A percentile compares a stretch with the other conserved stretches of the same genome.
These are phyloP conservation scores for Aphodius sticticus DNA, from an alignment of 2,888 invertebrate species.

Conservation along the genomic window DNA sequence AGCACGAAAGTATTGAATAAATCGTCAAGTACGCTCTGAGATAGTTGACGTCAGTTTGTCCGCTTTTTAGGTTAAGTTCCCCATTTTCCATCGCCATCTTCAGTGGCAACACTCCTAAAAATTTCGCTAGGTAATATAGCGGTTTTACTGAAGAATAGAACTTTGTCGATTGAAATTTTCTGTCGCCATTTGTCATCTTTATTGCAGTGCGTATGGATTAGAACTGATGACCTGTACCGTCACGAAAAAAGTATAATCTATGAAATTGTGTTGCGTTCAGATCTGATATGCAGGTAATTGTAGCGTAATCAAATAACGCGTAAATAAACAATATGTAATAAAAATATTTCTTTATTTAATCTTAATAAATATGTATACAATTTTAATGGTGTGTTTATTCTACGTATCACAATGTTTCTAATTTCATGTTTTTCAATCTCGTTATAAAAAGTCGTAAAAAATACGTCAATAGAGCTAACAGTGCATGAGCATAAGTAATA, in stretches of 20 bases:
- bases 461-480: too few relatives aligned
- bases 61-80: neutral
- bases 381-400: neutral
- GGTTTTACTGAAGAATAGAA: neutral
- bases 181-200: neutral
- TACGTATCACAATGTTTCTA: neutral
- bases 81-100: neutral
- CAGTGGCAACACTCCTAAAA: neutral
- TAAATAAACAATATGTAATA: neutral
- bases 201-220: neutral
- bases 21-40: neutral
- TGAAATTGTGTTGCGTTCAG: neutral
- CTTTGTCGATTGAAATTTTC: neutral
- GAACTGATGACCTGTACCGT: neutral
- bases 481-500: too few relatives aligned
- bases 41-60: neutral
- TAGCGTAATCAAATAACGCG: neutral
- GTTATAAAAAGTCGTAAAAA: too few relatives aligned
- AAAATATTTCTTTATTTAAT: neutral
- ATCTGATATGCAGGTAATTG: neutral
- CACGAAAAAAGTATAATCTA: neutral
- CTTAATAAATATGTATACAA: neutral
- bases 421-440: too few relatives aligned
- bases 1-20: neutral
- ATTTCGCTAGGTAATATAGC: neutral